Evolutionary conservation across 2,797 vertebrate species (phyloP), one percentile per base, ranked within the genome.

Genomic region (Coregonus sp.): DNA sequence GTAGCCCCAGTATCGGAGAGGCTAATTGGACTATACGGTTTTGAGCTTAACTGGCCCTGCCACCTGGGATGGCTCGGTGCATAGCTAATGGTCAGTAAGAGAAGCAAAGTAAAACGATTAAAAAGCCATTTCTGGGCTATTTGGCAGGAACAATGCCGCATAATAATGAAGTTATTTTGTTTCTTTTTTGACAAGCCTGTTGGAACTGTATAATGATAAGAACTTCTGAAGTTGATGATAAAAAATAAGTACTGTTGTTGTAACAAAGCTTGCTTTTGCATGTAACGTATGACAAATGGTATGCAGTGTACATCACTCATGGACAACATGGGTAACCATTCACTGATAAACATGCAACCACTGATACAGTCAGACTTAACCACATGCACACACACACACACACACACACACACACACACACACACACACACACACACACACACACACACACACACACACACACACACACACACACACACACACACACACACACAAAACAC

Each of bases 21-120:
- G 56, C 35, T 86, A 87, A 90, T 89, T 90, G 84, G 77, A 80
- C 73, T 70, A 81, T 86, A 79, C 69, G 40, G 77, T 80, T 87
- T 61, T 35, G 70, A 85, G 81, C 25, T 80, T 76, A 82, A 77
- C 68, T 76, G 76, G 61, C 80, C 74, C 59, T 68, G 78, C 89
- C 86, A 88, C 79, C 83, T 81, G 80, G 78, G 87, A 89, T 82
- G 75, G 74, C 75, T 70, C 73, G 79, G 81, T 51, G 73, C 65
- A 80, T 54, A 73, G 68, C 31, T 63, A 75, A 81, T 74, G 87
- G 78, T 86, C 76, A 86, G 86, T 47, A 88, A 31, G 70, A 82
- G 77, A 80, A 76, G 69, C n/a, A 85, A 76, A 84, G 63, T 40
- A 82, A 85, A 87, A 78, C 54, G 65, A 75, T 75, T 77, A 75